Base-by-base conservation (phyloP, 2,113 vertebrate genomes). In the Brachyistius frenatus region DNA sequence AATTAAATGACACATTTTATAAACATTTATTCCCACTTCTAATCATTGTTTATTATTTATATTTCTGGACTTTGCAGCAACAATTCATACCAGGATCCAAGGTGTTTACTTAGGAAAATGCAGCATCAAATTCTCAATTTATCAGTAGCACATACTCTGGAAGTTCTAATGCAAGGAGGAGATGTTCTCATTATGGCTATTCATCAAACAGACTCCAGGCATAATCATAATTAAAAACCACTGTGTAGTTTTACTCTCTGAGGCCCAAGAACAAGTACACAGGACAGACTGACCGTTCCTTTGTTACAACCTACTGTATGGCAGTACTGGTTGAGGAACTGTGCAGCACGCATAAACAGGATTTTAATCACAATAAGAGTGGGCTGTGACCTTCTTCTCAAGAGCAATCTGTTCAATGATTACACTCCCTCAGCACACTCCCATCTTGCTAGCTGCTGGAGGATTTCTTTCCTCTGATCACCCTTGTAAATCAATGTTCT, bases 311-410 rank as follows among this genome's bases (percentile, higher is more conserved):
- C 54, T 23, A 23, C 23, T 23, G 23, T 30, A 7, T 15, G 23
- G 46, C 32, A 32, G 9, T 9, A 11, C 63, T 68, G 69, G 33
- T 62, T 44, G 49, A 73, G 50, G 31, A 80, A 41, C 49, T 44
- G 39, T 50, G 52, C 16, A 60, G 31, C 23, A 36, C 41, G 69
- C 39, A 78, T 47, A 66, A 72, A 84, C 72, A 80, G 64, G 33
- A 14, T 69, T 85, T 84, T 84, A 91, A 91, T 92, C 81, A 90
- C 86, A 83, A 49, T 65, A 61, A 81, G 57, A 87, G 57, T 44
- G 73, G 78, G 76, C 62, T 84, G 54, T 89, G 86, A 93, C 90
- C 92, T 92, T 91, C 86, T 85, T 70, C 67, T 88, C 72, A 78
- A 91, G 83, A 88, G 84, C 85, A 87, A 72, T 81, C 67, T 75